Evolutionary conservation across 2,113 vertebrate genomes (phyloP).

Genomic region (Pangasianodon gigas): DNA sequence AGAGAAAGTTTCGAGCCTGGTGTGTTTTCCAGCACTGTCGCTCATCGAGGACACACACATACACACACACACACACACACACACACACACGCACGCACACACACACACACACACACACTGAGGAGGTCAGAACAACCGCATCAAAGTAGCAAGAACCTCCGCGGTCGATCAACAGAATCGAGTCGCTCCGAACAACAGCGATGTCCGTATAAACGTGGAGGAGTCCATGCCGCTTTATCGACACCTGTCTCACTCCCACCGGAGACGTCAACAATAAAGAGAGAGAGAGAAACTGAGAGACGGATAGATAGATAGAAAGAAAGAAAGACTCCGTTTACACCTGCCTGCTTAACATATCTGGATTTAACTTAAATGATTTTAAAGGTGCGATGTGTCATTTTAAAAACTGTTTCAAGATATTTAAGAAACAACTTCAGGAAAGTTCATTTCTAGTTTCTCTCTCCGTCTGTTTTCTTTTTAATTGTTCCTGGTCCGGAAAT

Average conservation of each 20-base stretch:
- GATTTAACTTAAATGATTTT: neutral
- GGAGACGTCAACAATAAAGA: neutral
- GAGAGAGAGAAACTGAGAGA: neutral
- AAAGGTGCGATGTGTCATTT: neutral
- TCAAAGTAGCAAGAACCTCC: neutral
- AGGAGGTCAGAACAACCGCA: slow-evolving; percentile 12
- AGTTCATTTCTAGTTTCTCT: neutral
- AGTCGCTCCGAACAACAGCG: neutral
- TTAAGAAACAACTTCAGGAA: neutral
- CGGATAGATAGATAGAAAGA: neutral
- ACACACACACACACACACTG: neutral
- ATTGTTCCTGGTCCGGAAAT: neutral
- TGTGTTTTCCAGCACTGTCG: slow-evolving; percentile 1
- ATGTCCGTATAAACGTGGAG: neutral
- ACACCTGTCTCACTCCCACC: neutral
- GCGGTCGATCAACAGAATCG: neutral
- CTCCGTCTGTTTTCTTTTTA: too few relatives aligned
- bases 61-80: too few relatives aligned
- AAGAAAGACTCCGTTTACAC: neutral
- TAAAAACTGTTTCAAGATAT: neutral
- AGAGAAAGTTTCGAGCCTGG: neutral
- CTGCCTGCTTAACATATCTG: neutral
- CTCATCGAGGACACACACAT: neutral
- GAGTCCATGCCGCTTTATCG: neutral
- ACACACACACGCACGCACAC: slow-evolving; percentile 24